Base-by-base conservation (phyloP, 2,888 invertebrate species). In the Orthosia gothica region DNA sequence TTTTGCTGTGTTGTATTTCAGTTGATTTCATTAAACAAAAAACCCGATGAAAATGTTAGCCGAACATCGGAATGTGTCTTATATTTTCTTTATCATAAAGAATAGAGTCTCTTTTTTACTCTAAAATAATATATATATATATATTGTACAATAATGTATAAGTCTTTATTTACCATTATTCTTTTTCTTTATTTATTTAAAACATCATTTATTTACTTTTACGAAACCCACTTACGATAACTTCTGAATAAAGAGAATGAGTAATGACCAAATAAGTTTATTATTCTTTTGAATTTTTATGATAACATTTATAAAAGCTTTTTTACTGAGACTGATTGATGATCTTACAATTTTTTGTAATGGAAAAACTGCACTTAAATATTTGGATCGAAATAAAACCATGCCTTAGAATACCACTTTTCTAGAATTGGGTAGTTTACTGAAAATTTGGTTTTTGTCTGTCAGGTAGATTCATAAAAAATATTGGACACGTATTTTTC, bases 21-120 rank as follows among this genome's bases (percentile, higher is more conserved):
- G 11, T 15, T 72, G 15, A 59, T 73, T 59, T 45, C 40, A 26
- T 45, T 45, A 16, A 26, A 16, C 1, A 73, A n/a, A n/a, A n/a
- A 45, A 32, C 47, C 26, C 7, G 18, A 52, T 18, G 13, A 52
- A 61, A 72, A 52, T 47, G 12, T n/a, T 54, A 47, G 0, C 12
- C 18, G 32, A 32, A 61, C 18, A 61, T 54, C 20, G 2, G 20
- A 52, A 73, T 50, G 18, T 59, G 3, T 7, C 16, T 16, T 16
- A 32, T 52, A 18, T 50, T 52, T 26, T 71, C 18, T 15, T 12
- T 20, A 1, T n/a, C 13, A 45, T 45, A 68, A 18, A 50, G 20
- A 32, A 20, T 18, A 20, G 16, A 16, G 0, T 9, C 20, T 16
- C 4, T 1, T 32, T 47, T 11, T 47, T 15, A n/a, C 0, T 45